Evolutionary conservation across 2,888 invertebrate genomes (phyloP).

Genomic region (Eristalis arbustorum): DNA sequence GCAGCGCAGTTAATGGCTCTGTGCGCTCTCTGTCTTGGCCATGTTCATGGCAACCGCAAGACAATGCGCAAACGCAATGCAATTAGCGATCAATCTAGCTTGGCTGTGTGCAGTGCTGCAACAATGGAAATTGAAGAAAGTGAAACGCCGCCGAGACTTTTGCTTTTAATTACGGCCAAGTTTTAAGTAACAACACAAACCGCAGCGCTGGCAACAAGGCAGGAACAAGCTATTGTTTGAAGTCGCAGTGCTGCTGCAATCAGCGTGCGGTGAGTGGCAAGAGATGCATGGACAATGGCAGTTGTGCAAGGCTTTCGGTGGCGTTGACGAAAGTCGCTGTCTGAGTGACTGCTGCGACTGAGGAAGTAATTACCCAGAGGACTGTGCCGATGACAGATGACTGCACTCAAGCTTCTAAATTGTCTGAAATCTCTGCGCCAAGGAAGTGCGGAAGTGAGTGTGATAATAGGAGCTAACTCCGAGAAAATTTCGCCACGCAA

Average conservation of each 20-base stretch:
- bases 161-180: slow-evolving; percentile 25
- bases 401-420: not conserved
- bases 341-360: not conserved
- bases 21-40: not conserved
- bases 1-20: not conserved
- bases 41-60: slow-evolving; percentile 3
- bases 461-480: not conserved
- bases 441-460: not conserved
- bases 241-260: not conserved
- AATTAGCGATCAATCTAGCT: slow-evolving; percentile 51
- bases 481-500: not conserved
- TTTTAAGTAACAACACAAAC: not conserved
- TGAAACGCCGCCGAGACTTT: slow-evolving; percentile 37
- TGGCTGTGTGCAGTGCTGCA: slow-evolving; percentile 50
- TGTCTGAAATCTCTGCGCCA: not conserved
- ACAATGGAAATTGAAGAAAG: slow-evolving; percentile 39
- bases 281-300: not conserved
- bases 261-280: not conserved
- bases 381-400: not conserved
- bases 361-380: not conserved
- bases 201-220: not conserved
- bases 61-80: slow-evolving; percentile 19
- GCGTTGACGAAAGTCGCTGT: not conserved
- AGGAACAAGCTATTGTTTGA: not conserved
- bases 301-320: not conserved